Evolutionary conservation across 2,888 invertebrate genomes (phyloP), one percentile per base, ranked within the genome.

Genomic region (Apeira syringaria): DNA sequence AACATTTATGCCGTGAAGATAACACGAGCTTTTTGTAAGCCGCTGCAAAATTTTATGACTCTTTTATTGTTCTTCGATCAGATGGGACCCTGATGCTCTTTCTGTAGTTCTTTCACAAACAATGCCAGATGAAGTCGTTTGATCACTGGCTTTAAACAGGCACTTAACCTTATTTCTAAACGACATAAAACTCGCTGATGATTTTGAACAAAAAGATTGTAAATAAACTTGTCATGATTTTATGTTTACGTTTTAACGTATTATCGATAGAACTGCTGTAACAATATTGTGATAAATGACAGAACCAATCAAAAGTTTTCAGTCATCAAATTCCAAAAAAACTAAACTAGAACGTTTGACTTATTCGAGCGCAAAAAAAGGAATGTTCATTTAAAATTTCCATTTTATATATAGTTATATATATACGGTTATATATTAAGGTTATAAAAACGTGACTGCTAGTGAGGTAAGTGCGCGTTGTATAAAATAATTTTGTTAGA

Each of bases 1-100:
- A 88, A 82, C 74, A 80, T 86, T 84, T 80, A 88, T 72, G 80
- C 68, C 65, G 72, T 68, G 53, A 64, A 86, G 86, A 88, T 87
- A 85, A 80, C 78, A 72, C 66, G 65, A 69, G 74, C 74, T 81
- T 83, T 85, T 81, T 82, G 77, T 80, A 66, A 74, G 74, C 74
- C 66, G 69, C 66, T 74, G 68, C 67, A 74, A 68, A 67, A 71
- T 75, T 88, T 88, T 82, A 88, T 76, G 63, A 71, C 68, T 56
- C 51, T 82, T 88, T 88, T 86, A 88, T 80, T 81, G 80, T 74
- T 73, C 68, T 59, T 56, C 67, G 73, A 82, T 83, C 80, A 70
- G 76, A 82, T 80, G 48, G 67, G 64, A 57, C 59, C 58, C 64
- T 58, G 64, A 61, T 60, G 61, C 56, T 66, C 64, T 61, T 68